Percentiles rank a stretch among this genome's conserved stretches.
These are phyloP conservation scores for Limanda limanda DNA, from an alignment of 2,113 vertebrate species.

Conservation along the genomic window DNA sequence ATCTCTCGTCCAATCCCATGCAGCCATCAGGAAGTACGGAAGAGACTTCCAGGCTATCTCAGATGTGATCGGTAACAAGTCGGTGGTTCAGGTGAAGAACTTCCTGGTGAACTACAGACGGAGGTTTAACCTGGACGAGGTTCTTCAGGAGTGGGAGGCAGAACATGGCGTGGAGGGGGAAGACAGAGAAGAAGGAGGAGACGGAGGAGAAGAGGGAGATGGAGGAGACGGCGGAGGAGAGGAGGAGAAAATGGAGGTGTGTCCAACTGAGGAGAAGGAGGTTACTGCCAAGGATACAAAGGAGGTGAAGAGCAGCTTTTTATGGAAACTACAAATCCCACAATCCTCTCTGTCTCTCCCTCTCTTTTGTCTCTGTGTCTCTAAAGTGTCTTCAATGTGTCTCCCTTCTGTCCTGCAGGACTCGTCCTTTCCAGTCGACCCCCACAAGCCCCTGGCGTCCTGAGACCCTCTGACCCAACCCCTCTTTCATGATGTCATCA, in stretches of 20 bases:
- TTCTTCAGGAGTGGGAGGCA: conserved; percentile 97
- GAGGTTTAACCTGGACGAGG: conserved; percentile 97
- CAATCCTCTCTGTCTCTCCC: background rate
- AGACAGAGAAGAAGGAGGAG: conserved; percentile 50
- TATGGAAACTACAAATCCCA: background rate
- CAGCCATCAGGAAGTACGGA: conserved; percentile 96
- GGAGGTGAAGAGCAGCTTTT: conserved; percentile 63
- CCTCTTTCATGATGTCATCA: conserved; percentile 22
- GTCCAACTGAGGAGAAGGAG: conserved; percentile 72
- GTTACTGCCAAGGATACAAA: conserved; percentile 83
- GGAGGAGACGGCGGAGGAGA: conserved; percentile 72
- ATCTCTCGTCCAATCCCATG: conserved; percentile 18
- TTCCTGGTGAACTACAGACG: conserved; percentile 98
- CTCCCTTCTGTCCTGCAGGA: conserved; percentile 55
- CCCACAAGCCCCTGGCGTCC: conserved; percentile 69
- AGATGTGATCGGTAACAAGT: conserved; percentile 98
- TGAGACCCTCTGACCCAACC: conserved; percentile 43
- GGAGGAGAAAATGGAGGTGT: conserved; percentile 84
- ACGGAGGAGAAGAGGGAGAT: conserved; percentile 81
- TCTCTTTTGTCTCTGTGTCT: no score
- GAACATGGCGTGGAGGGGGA: conserved; percentile 89
- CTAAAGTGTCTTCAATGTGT: background rate
- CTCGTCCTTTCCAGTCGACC: conserved; percentile 49
- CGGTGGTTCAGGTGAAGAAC: conserved; percentile 97
- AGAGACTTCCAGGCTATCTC: conserved; percentile 97